Conservation (phyloP, 2,888 invertebrate species). For the Scaptomyza caliginosa region DNA sequence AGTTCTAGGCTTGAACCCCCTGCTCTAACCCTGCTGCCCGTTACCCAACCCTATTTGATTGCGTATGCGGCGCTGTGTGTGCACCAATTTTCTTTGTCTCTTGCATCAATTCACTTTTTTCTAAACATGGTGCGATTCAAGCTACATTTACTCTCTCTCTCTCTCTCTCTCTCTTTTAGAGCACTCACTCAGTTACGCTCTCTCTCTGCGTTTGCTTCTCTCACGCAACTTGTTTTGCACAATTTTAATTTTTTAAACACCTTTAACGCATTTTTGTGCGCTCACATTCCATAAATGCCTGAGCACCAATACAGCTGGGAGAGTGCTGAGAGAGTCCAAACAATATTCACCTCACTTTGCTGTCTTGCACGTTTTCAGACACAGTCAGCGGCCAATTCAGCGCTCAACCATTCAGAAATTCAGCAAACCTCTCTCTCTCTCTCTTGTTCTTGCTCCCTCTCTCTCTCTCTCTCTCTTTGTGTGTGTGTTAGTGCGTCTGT, state of each 20-base stretch:
- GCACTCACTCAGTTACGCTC: not conserved
- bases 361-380: constrained; percentile 35
- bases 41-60: constrained; percentile 3
- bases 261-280: constrained; percentile 79
- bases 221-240: constrained; percentile 77
- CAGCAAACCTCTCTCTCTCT: constrained; percentile 39
- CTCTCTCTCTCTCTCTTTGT: not conserved
- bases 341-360: constrained; percentile 65
- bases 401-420: constrained; percentile 69
- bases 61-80: constrained; percentile 45
- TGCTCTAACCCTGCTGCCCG: not conserved
- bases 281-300: constrained; percentile 79
- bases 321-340: constrained; percentile 10
- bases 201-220: constrained; percentile 7
- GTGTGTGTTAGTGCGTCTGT: constrained; percentile 23
- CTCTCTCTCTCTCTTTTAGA: not conserved
- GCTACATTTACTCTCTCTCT: constrained; percentile 8
- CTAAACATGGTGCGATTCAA: constrained; percentile 54
- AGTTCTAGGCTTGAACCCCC: not conserved
- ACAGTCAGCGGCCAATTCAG: constrained; percentile 48
- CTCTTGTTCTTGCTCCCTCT: no score
- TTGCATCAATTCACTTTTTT: constrained; percentile 74
- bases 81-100: constrained; percentile 78
- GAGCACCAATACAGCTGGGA: constrained; percentile 23
- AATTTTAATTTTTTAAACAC: constrained; percentile 79